A percentile compares a stretch with the other conserved stretches of the same genome.
Evolutionary conservation across 2,888 invertebrate species (phyloP).

Genomic region (Abrostola triplasia): DNA sequence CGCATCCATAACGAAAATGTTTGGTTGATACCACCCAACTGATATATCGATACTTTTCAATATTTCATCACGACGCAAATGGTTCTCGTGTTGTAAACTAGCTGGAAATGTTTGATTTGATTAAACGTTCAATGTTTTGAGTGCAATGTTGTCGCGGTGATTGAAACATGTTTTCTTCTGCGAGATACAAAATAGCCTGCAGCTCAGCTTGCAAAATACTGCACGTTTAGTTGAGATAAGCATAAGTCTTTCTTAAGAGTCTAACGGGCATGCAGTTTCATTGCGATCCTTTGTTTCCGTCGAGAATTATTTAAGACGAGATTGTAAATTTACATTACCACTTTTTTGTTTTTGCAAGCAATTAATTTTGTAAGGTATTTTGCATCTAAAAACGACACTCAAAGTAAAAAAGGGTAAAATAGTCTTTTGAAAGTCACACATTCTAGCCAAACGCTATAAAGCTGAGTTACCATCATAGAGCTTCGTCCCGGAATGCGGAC

Average conservation of each 20-base stretch:
- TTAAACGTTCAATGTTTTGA: slow-evolving; percentile 34
- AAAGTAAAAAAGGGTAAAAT: neutral
- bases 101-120: slow-evolving; percentile 43
- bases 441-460: neutral
- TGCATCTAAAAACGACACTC: too few species aligned
- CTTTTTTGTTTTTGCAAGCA: too few species aligned
- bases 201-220: neutral
- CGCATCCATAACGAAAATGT: slow-evolving; percentile 75
- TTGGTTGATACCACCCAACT: slow-evolving; percentile 69
- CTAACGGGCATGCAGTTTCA: neutral
- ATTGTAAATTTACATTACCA: neutral
- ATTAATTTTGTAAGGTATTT: too few species aligned
- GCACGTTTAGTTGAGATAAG: neutral
- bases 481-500: slow-evolving; percentile 4
- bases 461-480: neutral
- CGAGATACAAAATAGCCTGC: neutral
- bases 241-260: neutral
- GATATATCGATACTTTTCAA: slow-evolving; percentile 60
- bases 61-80: slow-evolving; percentile 52
- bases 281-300: neutral
- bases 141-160: slow-evolving; percentile 22
- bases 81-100: slow-evolving; percentile 37
- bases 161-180: slow-evolving; percentile 17
- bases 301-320: neutral
- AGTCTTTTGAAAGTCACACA: neutral